Evolutionary conservation across 2,797 vertebrate species (phyloP).

Genomic region (Chiloscyllium punctatum): DNA sequence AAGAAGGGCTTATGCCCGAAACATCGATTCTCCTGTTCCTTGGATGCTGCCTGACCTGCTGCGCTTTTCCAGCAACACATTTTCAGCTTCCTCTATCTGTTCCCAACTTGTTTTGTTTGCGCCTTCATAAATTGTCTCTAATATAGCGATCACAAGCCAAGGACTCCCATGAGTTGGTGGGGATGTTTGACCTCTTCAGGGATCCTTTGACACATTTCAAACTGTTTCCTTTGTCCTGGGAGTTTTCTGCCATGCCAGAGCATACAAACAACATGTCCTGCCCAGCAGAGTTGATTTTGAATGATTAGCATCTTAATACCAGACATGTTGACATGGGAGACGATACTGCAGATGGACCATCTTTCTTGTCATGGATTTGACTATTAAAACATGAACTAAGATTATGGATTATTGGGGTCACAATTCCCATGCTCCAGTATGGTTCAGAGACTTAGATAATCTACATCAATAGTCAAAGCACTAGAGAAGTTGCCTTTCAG

Average conservation of each 20-base stretch:
- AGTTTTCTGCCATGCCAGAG: not conserved
- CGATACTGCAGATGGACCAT: too few species aligned
- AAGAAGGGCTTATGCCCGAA: too few species aligned
- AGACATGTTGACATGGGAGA: not conserved
- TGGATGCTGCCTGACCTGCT: too few species aligned
- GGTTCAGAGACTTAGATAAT: not conserved
- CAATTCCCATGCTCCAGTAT: not conserved
- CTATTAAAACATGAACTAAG: not conserved
- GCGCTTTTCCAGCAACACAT: too few species aligned
- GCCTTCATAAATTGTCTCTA: not conserved
- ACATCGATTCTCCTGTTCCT: too few species aligned
- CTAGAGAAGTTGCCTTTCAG: not conserved
- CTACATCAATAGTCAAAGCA: not conserved
- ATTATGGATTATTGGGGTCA: not conserved
- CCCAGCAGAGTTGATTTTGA: not conserved
- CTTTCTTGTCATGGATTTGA: not conserved
- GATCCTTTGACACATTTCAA: not conserved
- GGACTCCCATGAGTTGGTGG: not conserved
- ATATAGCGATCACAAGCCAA: not conserved
- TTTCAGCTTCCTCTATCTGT: not conserved
- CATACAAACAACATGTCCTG: not conserved
- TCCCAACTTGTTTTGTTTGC: not conserved
- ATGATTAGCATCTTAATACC: not conserved
- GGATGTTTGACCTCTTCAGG: not conserved
- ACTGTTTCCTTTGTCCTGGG: not conserved